A percentile compares a stretch with the other conserved stretches of the same genome.
phyloP scores from a whole-genome alignment of 2,113 vertebrate species.

The Haliaeetus leucogaster region DNA sequence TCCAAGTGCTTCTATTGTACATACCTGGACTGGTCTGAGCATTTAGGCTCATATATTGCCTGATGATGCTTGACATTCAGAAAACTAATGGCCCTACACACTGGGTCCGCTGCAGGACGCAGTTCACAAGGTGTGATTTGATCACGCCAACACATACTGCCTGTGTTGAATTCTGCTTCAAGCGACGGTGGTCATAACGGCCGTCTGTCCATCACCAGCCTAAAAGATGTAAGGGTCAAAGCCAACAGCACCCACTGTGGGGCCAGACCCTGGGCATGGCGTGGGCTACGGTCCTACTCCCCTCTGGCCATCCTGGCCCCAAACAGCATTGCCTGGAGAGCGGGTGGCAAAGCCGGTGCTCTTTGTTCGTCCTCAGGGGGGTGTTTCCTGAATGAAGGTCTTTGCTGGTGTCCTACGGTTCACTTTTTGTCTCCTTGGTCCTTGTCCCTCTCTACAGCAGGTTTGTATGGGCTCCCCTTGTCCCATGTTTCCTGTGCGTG shows the following conservation, averaged over 20 bases:
- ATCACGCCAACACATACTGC: rapidly evolving
- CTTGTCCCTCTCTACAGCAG: not conserved
- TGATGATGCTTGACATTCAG: too few species aligned
- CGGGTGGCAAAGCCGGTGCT: not conserved
- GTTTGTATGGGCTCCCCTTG: rapidly evolving
- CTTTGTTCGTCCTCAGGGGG: not conserved
- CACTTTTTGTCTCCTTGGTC: not conserved
- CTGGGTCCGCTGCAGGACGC: rapidly evolving
- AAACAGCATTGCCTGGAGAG: not conserved
- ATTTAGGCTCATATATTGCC: not conserved
- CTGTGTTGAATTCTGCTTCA: not conserved
- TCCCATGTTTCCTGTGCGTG: rapidly evolving
- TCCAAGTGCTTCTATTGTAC: rapidly evolving
- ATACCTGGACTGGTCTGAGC: too few species aligned
- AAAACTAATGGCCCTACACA: rapidly evolving
- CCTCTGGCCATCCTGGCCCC: not conserved
- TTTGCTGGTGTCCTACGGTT: not conserved
- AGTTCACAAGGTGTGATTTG: not conserved
- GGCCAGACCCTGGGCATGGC: not conserved
- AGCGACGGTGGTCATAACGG: rapidly evolving
- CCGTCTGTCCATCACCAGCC: not conserved
- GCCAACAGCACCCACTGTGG: not conserved
- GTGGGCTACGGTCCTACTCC: rapidly evolving
- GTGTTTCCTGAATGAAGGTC: not conserved
- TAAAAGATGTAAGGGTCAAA: not conserved